Percentiles rank a stretch among this genome's conserved stretches.
phyloP scores from a whole-genome alignment of 1,140 invertebrate species.

The Drosophila bocki region DNA sequence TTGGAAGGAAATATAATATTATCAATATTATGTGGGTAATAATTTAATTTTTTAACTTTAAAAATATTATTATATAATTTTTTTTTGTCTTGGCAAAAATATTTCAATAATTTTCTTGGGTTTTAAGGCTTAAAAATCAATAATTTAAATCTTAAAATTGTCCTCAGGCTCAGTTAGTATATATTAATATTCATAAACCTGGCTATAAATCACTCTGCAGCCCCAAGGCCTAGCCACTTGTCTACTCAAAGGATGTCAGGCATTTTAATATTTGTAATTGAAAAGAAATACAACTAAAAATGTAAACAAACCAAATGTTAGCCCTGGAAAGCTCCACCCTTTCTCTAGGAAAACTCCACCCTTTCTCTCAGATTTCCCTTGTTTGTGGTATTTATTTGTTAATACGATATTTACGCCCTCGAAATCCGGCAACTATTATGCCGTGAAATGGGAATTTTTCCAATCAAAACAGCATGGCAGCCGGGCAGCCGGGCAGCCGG shows the following conservation, averaged over 20 bases:
- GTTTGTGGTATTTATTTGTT: slow-evolving; percentile 46
- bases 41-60: too few relatives aligned
- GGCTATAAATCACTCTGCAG: not conserved
- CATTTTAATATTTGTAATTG: slow-evolving; percentile 13
- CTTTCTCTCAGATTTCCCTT: not conserved
- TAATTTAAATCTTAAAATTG: not conserved
- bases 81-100: too few relatives aligned
- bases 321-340: slow-evolving; percentile 4
- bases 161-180: not conserved
- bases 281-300: slow-evolving; percentile 6
- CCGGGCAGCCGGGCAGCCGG: not conserved
- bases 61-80: too few relatives aligned
- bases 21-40: too few relatives aligned
- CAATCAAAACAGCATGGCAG: slow-evolving; percentile 58
- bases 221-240: not conserved
- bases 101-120: not conserved
- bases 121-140: not conserved
- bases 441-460: slow-evolving; percentile 59
- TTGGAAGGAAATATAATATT: not conserved
- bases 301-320: slow-evolving; percentile 3
- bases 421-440: slow-evolving; percentile 51
- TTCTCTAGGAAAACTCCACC: not conserved
- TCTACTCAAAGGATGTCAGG: not conserved
- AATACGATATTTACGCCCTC: slow-evolving; percentile 48
- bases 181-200: slow-evolving; percentile 5